phyloP scores from a whole-genome alignment of 2,113 vertebrate species.

The Rhipidura dahli region DNA sequence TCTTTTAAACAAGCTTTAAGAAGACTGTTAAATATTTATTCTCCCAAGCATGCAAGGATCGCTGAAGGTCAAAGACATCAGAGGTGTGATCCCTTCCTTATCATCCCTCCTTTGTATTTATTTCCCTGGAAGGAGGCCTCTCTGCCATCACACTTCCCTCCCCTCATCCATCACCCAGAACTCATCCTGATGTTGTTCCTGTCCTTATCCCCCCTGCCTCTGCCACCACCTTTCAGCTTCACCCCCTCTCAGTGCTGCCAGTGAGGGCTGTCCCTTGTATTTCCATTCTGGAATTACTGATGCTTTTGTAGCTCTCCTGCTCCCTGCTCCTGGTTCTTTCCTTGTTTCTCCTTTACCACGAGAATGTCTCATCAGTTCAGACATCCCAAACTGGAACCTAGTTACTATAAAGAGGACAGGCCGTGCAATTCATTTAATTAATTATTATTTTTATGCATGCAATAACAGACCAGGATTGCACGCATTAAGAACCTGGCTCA shows the following conservation, averaged over 20 bases:
- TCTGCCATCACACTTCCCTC: slow-evolving; percentile 17
- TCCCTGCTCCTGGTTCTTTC: neutral
- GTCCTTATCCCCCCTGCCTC: neutral
- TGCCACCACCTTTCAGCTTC: neutral
- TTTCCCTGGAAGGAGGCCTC: neutral
- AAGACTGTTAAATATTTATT: slow-evolving; percentile 59
- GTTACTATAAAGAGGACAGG: neutral
- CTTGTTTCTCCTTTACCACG: neutral
- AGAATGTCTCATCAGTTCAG: neutral
- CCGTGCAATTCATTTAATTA: neutral
- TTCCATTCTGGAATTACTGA: neutral
- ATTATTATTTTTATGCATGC: neutral
- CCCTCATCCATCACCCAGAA: slow-evolving; percentile 18
- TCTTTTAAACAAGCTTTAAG: slow-evolving; percentile 45
- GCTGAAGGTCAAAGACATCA: slow-evolving; percentile 54
- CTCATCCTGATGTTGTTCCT: neutral
- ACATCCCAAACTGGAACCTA: neutral
- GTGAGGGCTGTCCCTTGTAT: neutral
- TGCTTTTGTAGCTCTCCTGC: neutral
- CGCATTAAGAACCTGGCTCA: neutral
- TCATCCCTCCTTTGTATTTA: neutral
- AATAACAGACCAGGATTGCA: neutral
- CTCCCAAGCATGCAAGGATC: slow-evolving; percentile 16
- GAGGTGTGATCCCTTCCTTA: slow-evolving; percentile 52
- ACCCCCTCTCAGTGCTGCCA: neutral